These are phyloP conservation scores for Felis catus DNA, from an alignment of 2,113 vertebrate species.

Conservation along the genomic window DNA sequence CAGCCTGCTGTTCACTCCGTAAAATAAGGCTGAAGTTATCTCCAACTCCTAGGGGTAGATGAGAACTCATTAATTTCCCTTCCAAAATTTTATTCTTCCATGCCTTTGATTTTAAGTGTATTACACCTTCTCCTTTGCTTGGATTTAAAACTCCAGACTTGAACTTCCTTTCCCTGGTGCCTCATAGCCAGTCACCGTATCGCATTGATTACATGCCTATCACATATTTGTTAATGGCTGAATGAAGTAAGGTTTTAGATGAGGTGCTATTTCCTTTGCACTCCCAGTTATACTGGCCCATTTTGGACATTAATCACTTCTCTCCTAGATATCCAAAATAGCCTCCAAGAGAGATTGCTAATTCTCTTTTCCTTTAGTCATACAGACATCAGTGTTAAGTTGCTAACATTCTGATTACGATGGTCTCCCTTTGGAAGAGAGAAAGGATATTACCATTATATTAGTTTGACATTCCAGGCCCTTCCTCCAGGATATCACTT, in stretches of 20 bases:
- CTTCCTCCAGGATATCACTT: neutral
- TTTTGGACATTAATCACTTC: conserved; percentile 36
- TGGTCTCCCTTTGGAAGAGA: neutral
- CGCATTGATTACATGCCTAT: conserved; percentile 40
- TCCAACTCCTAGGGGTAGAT: neutral
- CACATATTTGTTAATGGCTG: conserved; percentile 21
- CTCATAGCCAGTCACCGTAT: neutral
- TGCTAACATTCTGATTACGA: neutral
- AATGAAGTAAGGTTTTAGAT: conserved; percentile 19
- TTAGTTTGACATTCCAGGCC: neutral
- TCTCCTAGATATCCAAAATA: neutral
- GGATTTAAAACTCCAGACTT: neutral
- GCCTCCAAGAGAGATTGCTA: neutral
- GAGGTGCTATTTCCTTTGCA: conserved; percentile 45
- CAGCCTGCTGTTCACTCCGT: neutral
- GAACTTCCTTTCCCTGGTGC: neutral
- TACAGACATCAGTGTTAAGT: neutral
- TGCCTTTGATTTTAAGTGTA: neutral
- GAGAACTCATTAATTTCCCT: neutral
- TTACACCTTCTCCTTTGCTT: neutral
- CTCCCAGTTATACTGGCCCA: neutral
- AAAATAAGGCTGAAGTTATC: neutral
- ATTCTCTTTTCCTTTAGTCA: neutral
- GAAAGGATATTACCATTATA: neutral
- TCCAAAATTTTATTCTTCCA: neutral